Evolutionary conservation across 2,113 vertebrate genomes (phyloP).

Genomic region (Anseranas semipalmata): DNA sequence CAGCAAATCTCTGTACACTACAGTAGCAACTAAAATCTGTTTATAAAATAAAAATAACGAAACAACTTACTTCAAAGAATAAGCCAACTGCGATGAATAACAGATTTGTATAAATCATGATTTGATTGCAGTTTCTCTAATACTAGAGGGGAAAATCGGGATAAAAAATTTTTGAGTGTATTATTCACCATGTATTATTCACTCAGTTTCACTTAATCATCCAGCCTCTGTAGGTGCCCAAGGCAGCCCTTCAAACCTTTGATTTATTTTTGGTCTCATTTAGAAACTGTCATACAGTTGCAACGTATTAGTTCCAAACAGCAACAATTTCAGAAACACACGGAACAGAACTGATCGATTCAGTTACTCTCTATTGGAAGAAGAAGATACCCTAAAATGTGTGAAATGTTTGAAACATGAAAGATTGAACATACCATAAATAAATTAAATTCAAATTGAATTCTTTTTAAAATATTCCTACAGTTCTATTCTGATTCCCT

Average conservation of each 20-base stretch:
- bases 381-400: not conserved
- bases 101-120: not conserved
- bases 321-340: not conserved
- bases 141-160: not conserved
- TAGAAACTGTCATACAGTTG: not conserved
- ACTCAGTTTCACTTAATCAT: not conserved
- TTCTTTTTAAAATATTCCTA: not conserved
- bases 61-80: not conserved
- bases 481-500: not conserved
- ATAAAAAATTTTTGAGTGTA: not conserved
- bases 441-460: not conserved
- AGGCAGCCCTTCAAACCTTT: not conserved
- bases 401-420: not conserved
- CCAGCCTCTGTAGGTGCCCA: not conserved
- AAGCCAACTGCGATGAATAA: not conserved
- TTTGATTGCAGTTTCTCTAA: not conserved
- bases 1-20: not conserved
- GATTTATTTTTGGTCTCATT: conserved; percentile 35
- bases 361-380: not conserved
- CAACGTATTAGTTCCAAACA: not conserved
- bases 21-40: not conserved
- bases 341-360: not conserved
- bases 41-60: not conserved
- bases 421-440: not conserved
- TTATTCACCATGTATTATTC: not conserved